These are phyloP conservation scores for Drosophila anceps DNA, from an alignment of 2,888 invertebrate genomes.

Conservation along the genomic window DNA sequence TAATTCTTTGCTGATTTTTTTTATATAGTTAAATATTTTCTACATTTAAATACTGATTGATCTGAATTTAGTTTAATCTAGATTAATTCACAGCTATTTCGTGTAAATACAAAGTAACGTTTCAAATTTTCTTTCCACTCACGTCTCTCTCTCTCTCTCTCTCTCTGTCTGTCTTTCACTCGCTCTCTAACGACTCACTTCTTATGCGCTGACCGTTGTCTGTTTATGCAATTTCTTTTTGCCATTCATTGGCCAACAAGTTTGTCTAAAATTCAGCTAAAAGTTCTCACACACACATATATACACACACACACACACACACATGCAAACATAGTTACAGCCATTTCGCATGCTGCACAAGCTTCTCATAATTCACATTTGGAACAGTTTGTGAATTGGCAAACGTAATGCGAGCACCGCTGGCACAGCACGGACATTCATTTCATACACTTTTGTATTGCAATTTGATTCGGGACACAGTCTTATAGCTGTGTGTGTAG, in stretches of 20 bases:
- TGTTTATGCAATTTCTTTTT: constrained; percentile 19
- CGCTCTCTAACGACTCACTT: neutral
- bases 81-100: neutral
- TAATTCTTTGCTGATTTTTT: neutral
- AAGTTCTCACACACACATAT: constrained; percentile 1
- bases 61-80: neutral
- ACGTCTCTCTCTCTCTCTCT: neutral
- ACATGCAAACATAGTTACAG: neutral
- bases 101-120: neutral
- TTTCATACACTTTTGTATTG: constrained; percentile 43
- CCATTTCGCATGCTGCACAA: constrained; percentile 16
- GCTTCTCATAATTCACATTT: constrained; percentile 32
- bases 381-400: constrained; percentile 24
- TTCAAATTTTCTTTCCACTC: neutral
- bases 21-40: neutral
- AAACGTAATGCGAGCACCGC: constrained; percentile 24
- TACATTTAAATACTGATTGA: neutral
- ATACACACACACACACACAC: neutral
- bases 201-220: constrained; percentile 10
- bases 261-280: constrained; percentile 8
- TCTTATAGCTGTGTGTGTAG: neutral
- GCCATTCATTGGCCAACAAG: constrained; percentile 18
- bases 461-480: constrained; percentile 41
- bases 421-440: constrained; percentile 24
- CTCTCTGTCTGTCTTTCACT: too few relatives aligned